Conservation (phyloP, 1,140 invertebrate species). For the Plodia interpunctella region DNA sequence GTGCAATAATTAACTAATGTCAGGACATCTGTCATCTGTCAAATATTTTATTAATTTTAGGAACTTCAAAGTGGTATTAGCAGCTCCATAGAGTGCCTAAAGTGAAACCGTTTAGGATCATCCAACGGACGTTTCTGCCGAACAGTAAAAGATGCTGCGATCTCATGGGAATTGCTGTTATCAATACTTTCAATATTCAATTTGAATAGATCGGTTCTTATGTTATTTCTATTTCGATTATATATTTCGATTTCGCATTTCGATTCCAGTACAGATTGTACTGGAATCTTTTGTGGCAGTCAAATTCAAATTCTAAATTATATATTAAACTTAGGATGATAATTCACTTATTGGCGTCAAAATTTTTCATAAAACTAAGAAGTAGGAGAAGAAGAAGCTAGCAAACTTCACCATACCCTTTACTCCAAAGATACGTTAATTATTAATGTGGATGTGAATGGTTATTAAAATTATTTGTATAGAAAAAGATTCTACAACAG, state of each 20-base stretch:
- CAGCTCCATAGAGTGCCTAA: conserved; percentile 51
- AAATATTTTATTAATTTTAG: conserved; percentile 38
- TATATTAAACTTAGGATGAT: too few relatives aligned
- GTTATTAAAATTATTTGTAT: too few relatives aligned
- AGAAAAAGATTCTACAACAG: too few relatives aligned
- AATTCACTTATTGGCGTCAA: too few relatives aligned
- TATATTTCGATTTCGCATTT: background rate
- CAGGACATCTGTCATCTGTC: conserved; percentile 49
- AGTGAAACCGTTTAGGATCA: conserved; percentile 60
- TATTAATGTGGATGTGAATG: too few relatives aligned
- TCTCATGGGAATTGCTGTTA: conserved; percentile 60
- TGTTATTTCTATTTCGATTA: background rate
- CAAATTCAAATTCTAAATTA: too few relatives aligned
- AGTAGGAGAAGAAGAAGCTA: too few relatives aligned
- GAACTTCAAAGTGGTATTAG: conserved; percentile 31
- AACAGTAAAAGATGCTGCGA: conserved; percentile 60
- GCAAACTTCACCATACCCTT: too few relatives aligned
- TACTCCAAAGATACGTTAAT: too few relatives aligned
- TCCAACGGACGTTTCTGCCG: conserved; percentile 48
- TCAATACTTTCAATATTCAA: conserved; percentile 60
- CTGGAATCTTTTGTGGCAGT: background rate
- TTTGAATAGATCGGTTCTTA: conserved; percentile 39
- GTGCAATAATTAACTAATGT: conserved; percentile 54
- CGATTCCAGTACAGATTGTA: background rate
- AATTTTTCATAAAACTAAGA: too few relatives aligned